A percentile compares a stretch with the other conserved stretches of the same genome.
phyloP scores from a whole-genome alignment of 2,113 vertebrate genomes.

The Coreoperca whiteheadi region DNA sequence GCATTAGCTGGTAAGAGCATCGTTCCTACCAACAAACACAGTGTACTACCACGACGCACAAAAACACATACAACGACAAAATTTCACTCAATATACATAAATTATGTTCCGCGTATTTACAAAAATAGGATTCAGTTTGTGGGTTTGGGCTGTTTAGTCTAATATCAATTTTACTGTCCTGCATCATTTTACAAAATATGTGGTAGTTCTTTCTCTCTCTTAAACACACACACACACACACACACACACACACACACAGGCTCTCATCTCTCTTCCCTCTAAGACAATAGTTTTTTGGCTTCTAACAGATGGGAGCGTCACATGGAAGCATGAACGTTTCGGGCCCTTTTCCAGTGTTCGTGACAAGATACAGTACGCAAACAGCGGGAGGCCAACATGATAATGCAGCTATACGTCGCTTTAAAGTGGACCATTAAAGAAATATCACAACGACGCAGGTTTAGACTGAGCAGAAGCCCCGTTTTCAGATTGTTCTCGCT shows the following conservation, averaged over 20 bases:
- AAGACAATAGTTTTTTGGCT: too few species aligned
- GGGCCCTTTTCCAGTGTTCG: conserved; percentile 9
- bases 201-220: too few species aligned
- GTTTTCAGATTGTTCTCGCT: neutral
- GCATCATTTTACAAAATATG: too few species aligned
- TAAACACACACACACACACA: too few species aligned
- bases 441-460: neutral
- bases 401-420: neutral
- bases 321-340: too few species aligned
- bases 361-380: neutral
- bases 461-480: neutral
- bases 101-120: conserved; percentile 23
- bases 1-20: neutral
- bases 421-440: neutral
- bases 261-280: too few species aligned
- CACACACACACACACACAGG: too few species aligned
- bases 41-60: rapidly evolving
- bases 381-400: neutral
- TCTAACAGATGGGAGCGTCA: too few species aligned
- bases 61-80: neutral
- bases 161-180: too few species aligned
- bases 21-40: neutral
- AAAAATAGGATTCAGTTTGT: neutral
- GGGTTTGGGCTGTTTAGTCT: neutral
- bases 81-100: neutral